phyloP scores from a whole-genome alignment of 2,888 invertebrate species.

The Acanthococcus lagerstroemiae region DNA sequence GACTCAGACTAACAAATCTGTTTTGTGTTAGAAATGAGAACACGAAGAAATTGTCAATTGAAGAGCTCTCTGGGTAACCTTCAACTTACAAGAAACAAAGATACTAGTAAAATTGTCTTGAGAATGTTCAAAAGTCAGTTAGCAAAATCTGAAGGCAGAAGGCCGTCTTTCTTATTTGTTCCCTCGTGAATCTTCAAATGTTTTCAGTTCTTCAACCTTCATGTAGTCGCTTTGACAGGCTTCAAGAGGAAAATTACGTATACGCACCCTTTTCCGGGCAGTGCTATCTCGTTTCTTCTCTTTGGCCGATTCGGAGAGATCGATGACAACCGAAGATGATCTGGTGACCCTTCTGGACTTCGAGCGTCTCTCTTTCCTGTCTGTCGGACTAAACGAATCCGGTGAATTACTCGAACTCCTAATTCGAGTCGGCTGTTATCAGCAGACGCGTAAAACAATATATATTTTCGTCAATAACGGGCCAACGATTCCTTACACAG shows the following conservation, averaged over 20 bases:
- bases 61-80: too few species aligned
- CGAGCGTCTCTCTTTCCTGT: slow-evolving; percentile 24
- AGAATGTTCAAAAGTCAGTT: too few species aligned
- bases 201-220: background rate
- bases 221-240: too few species aligned
- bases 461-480: too few species aligned
- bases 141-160: too few species aligned
- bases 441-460: slow-evolving; percentile 36
- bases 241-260: background rate
- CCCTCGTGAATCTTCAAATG: background rate
- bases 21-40: too few species aligned
- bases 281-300: slow-evolving; percentile 25
- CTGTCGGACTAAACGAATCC: slow-evolving; percentile 12
- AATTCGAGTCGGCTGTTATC: slow-evolving; percentile 43
- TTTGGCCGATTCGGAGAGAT: slow-evolving; percentile 3
- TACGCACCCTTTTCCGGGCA: slow-evolving; percentile 7
- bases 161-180: too few species aligned
- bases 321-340: slow-evolving; percentile 21
- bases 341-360: slow-evolving; percentile 11
- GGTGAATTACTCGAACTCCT: slow-evolving; percentile 24
- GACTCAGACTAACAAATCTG: too few species aligned
- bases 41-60: background rate
- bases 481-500: too few species aligned
- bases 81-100: too few species aligned
- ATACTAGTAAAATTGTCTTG: too few species aligned